Evolutionary conservation across 2,888 invertebrate genomes (phyloP), one percentile per base, ranked within the genome.

Genomic region (Pammene fasciana): DNA sequence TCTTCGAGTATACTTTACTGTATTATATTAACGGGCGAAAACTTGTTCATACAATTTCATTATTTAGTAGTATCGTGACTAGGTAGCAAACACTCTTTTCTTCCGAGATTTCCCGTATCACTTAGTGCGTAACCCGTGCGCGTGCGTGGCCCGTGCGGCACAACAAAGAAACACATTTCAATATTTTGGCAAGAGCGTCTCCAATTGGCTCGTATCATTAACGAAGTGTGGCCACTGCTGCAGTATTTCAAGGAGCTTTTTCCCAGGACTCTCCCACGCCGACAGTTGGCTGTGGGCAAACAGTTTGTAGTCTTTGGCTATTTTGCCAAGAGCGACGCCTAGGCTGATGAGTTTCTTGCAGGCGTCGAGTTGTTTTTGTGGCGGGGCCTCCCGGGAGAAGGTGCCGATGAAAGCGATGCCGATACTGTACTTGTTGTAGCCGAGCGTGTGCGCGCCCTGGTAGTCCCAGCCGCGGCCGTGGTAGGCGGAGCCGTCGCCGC

Each of bases 401-500:
- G 95, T 95, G 8, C 96, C 96, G 67, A 96, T 94, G 75, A 95
- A 95, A 5, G 95, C 95, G 9, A 97, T 94, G 2, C 95, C 95
- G 41, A 96, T 93, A 78, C 96, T 95, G 62, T 86, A 91, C 13
- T 83, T 83, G 80, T 96, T 96, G 79, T 94, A 96, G 54, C 94
- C 93, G 52, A 93, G 92, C 0, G 96, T 94, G 78, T 97, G 96
- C 0, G 96, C 95, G 0, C 97, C 97, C 54, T 94, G 89, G 70
- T 86, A 84, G 73, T 95, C 94, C 97, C 97, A 97, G 0, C 96
- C 96, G 5, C 96, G 94, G 0, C 96, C 96, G 74, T 93, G 94
- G 81, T 96, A 97, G 0, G 94, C 95, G 9, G 94, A 93, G 0
- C 96, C 97, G 79, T 97, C 96, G 5, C 96, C 96, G 0, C 96